Conservation (phyloP, 2,888 invertebrate genomes). For the Ennomos fuscantarius region DNA sequence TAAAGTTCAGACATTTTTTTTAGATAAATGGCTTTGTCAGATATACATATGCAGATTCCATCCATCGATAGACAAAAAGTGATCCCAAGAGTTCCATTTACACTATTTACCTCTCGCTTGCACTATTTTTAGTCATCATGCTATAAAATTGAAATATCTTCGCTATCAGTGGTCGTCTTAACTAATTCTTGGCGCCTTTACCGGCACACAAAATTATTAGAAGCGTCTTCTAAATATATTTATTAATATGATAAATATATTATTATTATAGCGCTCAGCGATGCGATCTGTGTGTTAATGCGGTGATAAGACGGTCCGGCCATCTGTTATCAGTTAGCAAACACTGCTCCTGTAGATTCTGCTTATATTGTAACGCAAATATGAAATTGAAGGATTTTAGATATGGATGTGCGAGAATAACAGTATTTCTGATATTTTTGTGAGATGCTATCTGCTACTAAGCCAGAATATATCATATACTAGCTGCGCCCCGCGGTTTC, state of each 20-base stretch:
- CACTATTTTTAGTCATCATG: too few relatives aligned
- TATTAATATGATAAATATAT: conserved; percentile 38
- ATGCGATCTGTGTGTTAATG: conserved; percentile 18
- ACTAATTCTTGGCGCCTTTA: conserved; percentile 48
- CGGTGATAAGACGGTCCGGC: conserved; percentile 29
- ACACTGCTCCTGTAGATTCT: conserved; percentile 42
- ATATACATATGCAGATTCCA: too few relatives aligned
- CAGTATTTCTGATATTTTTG: too few relatives aligned
- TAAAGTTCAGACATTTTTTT: too few relatives aligned
- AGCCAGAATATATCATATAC: too few relatives aligned
- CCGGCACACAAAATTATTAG: conserved; percentile 54
- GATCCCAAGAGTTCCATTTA: too few relatives aligned
- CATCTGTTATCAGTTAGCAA: conserved; percentile 37
- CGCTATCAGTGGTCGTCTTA: conserved; percentile 10
- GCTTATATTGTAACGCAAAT: conserved; percentile 24
- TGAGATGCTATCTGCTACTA: too few relatives aligned
- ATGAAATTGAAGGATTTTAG: conserved; percentile 22
- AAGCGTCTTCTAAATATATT: conserved; percentile 39
- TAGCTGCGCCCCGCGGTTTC: too few relatives aligned
- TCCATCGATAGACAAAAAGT: too few relatives aligned
- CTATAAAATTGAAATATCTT: neutral
- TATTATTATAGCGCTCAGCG: conserved; percentile 14
- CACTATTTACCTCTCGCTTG: too few relatives aligned
- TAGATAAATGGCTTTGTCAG: too few relatives aligned
- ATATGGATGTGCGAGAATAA: too few relatives aligned